These are phyloP conservation scores for Hydroisotoma schaefferi DNA, from an alignment of 2,888 invertebrate species.

Conservation along the genomic window DNA sequence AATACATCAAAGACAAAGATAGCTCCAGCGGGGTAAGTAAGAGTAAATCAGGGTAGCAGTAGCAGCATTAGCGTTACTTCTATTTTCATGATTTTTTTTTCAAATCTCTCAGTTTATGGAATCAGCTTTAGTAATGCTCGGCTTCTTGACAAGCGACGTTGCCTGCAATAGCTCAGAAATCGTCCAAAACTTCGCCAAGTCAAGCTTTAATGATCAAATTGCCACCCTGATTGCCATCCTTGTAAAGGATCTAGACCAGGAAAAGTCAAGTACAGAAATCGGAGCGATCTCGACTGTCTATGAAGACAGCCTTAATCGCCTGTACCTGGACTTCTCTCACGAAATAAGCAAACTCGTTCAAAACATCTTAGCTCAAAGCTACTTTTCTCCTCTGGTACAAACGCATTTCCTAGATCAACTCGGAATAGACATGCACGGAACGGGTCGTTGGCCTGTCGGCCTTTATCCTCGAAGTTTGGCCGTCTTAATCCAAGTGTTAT, in stretches of 20 bases:
- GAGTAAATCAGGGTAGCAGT: background rate
- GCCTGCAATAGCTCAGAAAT: slow-evolving; percentile 67
- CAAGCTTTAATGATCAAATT: slow-evolving; percentile 81
- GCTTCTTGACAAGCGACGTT: slow-evolving; percentile 76
- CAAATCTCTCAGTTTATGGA: slow-evolving; percentile 81
- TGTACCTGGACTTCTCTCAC: slow-evolving; percentile 72
- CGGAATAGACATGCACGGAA: slow-evolving; percentile 62
- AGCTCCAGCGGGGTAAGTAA: slow-evolving; percentile 66
- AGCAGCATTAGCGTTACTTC: slow-evolving; percentile 9
- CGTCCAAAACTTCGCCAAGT: slow-evolving; percentile 62
- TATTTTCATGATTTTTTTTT: slow-evolving; percentile 38
- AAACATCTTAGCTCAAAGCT: slow-evolving; percentile 69
- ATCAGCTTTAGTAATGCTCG: slow-evolving; percentile 80
- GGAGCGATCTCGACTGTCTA: slow-evolving; percentile 70
- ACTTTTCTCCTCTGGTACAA: slow-evolving; percentile 66
- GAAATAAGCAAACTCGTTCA: slow-evolving; percentile 75
- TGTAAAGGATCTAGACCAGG: slow-evolving; percentile 78
- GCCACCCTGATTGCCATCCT: slow-evolving; percentile 81
- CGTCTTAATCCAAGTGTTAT: slow-evolving; percentile 77
- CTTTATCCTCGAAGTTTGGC: slow-evolving; percentile 73
- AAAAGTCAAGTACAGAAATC: slow-evolving; percentile 77
- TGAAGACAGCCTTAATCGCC: slow-evolving; percentile 65
- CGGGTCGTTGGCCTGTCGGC: slow-evolving; percentile 68
- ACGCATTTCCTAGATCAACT: slow-evolving; percentile 68
- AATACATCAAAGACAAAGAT: slow-evolving; percentile 68